Evolutionary conservation across 2,888 invertebrate genomes (phyloP).

Genomic region (Ligdia adustata): DNA sequence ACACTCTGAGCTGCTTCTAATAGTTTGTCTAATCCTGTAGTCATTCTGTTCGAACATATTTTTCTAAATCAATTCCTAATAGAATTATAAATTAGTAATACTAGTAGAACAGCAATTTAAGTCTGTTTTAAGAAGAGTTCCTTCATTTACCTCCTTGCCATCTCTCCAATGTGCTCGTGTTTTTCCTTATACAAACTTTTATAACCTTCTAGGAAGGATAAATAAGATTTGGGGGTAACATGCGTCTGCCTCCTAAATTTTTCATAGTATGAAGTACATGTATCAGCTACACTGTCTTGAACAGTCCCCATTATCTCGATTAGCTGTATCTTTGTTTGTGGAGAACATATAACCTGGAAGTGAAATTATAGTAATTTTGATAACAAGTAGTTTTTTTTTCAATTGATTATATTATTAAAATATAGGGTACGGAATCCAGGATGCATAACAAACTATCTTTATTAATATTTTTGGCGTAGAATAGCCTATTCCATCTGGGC

Average conservation of each 20-base stretch:
- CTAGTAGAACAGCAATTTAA: no score
- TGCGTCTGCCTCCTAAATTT: conserved; percentile 92
- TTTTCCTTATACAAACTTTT: conserved; percentile 90
- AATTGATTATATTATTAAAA: no score
- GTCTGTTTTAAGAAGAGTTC: no score
- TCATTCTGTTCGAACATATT: conserved; percentile 86
- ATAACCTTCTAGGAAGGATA: conserved; percentile 93
- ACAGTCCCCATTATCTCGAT: conserved; percentile 93
- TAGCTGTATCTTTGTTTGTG: conserved; percentile 88
- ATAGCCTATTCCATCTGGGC: no score
- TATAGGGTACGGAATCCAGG: no score
- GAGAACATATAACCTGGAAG: conserved; percentile 81
- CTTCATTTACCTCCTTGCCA: conserved; percentile 85
- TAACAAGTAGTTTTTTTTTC: no score
- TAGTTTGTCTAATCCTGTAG: conserved; percentile 91
- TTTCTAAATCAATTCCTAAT: no score
- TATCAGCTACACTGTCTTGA: conserved; percentile 91
- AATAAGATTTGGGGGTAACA: conserved; percentile 95
- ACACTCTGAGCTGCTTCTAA: conserved; percentile 94
- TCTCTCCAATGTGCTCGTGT: conserved; percentile 87
- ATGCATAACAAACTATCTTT: no score
- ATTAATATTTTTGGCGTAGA: no score
- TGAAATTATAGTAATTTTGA: no score
- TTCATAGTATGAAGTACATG: conserved; percentile 91
- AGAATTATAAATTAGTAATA: no score